phyloP scores from a whole-genome alignment of 2,888 invertebrate genomes.

The Hymenopus coronatus region DNA sequence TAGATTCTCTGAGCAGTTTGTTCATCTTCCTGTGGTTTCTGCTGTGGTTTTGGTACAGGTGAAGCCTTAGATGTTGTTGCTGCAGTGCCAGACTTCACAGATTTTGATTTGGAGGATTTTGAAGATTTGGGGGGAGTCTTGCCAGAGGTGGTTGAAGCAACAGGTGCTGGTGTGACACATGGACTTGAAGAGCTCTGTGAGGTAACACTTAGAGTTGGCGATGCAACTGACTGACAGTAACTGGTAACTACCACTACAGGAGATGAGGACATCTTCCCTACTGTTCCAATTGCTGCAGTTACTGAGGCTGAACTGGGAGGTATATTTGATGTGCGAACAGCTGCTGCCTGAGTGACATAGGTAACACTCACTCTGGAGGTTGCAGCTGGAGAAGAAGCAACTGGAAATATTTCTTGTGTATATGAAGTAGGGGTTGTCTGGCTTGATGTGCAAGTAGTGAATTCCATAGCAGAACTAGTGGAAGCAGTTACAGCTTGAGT shows the following conservation, averaged over 20 bases:
- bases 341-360: constrained; percentile 27
- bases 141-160: constrained; percentile 41
- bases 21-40: constrained; percentile 77
- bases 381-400: constrained; percentile 40
- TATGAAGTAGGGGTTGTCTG: constrained; percentile 24
- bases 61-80: constrained; percentile 62
- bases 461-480: constrained; percentile 34
- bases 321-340: constrained; percentile 14
- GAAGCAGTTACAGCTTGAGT: constrained; percentile 40
- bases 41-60: constrained; percentile 62
- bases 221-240: constrained; percentile 54
- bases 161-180: constrained; percentile 55
- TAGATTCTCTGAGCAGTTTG: constrained; percentile 77
- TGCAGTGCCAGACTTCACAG: constrained; percentile 56
- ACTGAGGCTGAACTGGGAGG: constrained; percentile 2
- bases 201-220: constrained; percentile 56
- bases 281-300: not conserved
- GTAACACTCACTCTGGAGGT: constrained; percentile 35
- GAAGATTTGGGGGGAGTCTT: constrained; percentile 40
- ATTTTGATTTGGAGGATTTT: constrained; percentile 53
- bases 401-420: constrained; percentile 23
- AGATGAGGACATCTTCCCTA: constrained; percentile 24
- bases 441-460: constrained; percentile 17
- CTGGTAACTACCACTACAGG: constrained; percentile 57
- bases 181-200: constrained; percentile 59